Evolutionary conservation across 2,113 vertebrate genomes (phyloP), one percentile per base, ranked within the genome.

Genomic region (Plestiodon gilberti): DNA sequence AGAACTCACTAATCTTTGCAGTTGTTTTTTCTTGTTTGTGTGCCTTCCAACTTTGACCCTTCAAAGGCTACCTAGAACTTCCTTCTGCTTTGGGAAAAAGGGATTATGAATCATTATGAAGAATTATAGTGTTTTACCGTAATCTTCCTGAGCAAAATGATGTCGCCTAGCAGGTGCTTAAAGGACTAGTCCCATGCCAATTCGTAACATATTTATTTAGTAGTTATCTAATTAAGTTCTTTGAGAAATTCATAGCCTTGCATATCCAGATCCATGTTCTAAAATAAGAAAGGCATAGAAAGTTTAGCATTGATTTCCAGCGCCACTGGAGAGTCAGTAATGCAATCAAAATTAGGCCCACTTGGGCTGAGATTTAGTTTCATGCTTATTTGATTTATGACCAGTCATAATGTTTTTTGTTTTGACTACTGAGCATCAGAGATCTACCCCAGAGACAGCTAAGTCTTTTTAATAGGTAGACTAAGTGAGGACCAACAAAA

Each of bases 391-490:
- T 79, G 25, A 70, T 82, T 81, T 30, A 79, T 83, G 52, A 43
- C 30, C 2, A 1, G 9, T 28, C 14, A 25, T 88, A 89, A 73
- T 79, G 17, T 2, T 85, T 73, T 74, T 35, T 84, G 81, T 87
- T 86, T 81, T 88, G 80, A 55, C 28, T 52, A 55, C 78, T 79
- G 84, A 74, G 76, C 17, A 80, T 65, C 61, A 48, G 1, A 84
- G 4, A 78, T 75, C 59, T 67, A 75, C 30, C 87, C 65, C 83
- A 84, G 25, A 93, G 48, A 83, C 7, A 84, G 43, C 30, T 33
- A 85, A 85, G n/a, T 25, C 71, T 33, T 70, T 92, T 89, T 86
- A 93, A 85, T 30, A 84, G 59, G 52, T 94, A 79, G 90, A 80
- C n/a, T 59, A 83, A 88, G 17, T 77, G 43, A 90, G 92, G 89